A percentile compares a stretch with the other conserved stretches of the same genome.
phyloP scores from a whole-genome alignment of 2,888 invertebrate genomes.

The Loripinus fragilis region DNA sequence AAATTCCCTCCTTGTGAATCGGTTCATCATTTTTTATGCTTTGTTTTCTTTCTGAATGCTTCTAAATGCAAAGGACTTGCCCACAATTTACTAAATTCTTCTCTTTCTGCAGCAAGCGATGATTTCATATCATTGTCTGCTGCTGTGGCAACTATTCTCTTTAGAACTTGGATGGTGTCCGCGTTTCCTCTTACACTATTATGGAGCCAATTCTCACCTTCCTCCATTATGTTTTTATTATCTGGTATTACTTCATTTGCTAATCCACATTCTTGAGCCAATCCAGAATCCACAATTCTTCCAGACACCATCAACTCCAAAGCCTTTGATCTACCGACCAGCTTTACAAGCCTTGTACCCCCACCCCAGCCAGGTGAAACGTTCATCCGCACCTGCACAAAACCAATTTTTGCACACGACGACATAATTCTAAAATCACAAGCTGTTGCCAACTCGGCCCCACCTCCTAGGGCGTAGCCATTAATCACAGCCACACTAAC shows the following conservation, averaged over 20 bases:
- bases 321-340: constrained; percentile 83
- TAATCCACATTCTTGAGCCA: constrained; percentile 83
- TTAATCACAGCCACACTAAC: constrained; percentile 84
- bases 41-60: constrained; percentile 82
- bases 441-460: constrained; percentile 85
- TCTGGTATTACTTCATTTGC: constrained; percentile 81
- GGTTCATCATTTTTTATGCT: constrained; percentile 81
- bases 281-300: constrained; percentile 77
- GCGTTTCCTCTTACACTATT: constrained; percentile 69
- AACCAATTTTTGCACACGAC: constrained; percentile 82
- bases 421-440: constrained; percentile 85
- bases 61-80: constrained; percentile 82
- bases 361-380: constrained; percentile 85
- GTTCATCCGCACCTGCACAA: constrained; percentile 85
- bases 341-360: constrained; percentile 82
- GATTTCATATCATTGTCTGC: constrained; percentile 63
- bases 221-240: constrained; percentile 64
- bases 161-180: constrained; percentile 76
- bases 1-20: too few relatives aligned
- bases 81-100: constrained; percentile 83
- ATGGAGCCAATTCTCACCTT: constrained; percentile 80
- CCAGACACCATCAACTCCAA: constrained; percentile 82
- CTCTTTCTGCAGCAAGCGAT: constrained; percentile 80
- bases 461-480: constrained; percentile 85
- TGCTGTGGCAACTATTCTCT: constrained; percentile 74